These are phyloP conservation scores for Laterallus jamaicensis DNA, from an alignment of 2,113 vertebrate genomes.

Conservation along the genomic window DNA sequence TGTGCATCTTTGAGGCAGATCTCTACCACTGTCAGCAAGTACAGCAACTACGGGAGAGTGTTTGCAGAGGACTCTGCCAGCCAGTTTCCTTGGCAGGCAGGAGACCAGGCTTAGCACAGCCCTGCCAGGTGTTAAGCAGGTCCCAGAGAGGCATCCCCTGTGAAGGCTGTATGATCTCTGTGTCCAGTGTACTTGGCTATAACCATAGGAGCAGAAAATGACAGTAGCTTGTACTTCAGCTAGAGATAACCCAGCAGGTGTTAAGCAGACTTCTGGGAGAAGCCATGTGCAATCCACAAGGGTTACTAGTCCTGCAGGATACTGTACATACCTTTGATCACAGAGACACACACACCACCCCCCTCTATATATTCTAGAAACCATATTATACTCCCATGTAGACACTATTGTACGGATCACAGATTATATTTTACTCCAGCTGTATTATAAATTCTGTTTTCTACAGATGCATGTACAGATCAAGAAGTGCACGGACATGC, in stretches of 20 bases:
- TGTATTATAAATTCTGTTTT: background rate
- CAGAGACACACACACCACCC: no score
- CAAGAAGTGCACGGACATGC: background rate
- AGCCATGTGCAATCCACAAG: background rate
- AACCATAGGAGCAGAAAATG: background rate
- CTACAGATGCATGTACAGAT: background rate
- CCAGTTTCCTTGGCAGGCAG: background rate
- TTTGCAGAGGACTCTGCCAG: background rate
- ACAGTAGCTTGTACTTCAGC: background rate
- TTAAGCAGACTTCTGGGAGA: background rate
- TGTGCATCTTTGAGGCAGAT: fast-evolving
- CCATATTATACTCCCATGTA: background rate
- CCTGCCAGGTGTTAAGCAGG: background rate
- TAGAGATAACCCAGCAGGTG: background rate
- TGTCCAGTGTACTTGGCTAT: background rate
- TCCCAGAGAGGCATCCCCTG: background rate
- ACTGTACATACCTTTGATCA: background rate
- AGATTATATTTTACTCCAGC: background rate
- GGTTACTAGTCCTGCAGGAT: background rate
- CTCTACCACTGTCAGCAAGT: background rate
- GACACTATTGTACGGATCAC: background rate
- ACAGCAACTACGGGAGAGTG: background rate
- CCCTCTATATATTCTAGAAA: background rate
- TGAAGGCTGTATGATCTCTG: background rate
- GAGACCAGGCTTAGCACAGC: background rate